These are phyloP conservation scores for Semicossyphus pulcher DNA, from an alignment of 2,113 vertebrate genomes.

Conservation along the genomic window DNA sequence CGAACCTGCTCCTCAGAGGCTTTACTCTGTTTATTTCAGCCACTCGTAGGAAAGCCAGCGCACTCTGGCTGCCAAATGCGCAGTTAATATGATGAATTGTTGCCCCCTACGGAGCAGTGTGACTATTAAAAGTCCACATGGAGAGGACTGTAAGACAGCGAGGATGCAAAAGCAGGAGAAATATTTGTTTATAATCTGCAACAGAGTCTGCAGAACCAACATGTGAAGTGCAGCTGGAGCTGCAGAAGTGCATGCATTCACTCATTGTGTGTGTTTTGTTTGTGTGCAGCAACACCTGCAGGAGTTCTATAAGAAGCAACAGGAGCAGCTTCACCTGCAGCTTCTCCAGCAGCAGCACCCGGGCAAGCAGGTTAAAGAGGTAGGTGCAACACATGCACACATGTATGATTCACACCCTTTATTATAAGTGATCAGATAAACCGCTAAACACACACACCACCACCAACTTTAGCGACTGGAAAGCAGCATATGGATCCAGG, in stretches of 20 bases:
- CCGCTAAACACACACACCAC: too few species aligned
- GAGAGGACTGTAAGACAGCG: conserved; percentile 55
- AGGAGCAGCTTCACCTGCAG: conserved; percentile 99
- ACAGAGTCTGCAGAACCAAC: conserved; percentile 23
- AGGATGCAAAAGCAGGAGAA: conserved; percentile 41
- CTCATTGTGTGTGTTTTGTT: conserved; percentile 76
- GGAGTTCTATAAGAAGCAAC: conserved; percentile 99
- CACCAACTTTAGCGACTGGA: too few species aligned
- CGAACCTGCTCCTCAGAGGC: conserved; percentile 46
- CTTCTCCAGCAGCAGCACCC: conserved; percentile 98
- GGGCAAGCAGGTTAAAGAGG: conserved; percentile 98
- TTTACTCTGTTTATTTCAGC: conserved; percentile 61
- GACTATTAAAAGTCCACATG: conserved; percentile 73
- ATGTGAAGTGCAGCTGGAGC: conserved; percentile 28
- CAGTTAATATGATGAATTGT: conserved; percentile 75
- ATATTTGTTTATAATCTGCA: conserved; percentile 50
- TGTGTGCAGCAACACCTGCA: conserved; percentile 98
- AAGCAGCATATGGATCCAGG: too few species aligned
- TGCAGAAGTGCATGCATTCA: not conserved
- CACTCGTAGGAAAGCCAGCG: conserved; percentile 57
- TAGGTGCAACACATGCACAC: conserved; percentile 59
- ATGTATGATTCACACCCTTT: too few species aligned
- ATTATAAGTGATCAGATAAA: too few species aligned
- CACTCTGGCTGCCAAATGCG: conserved; percentile 64
- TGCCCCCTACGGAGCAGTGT: conserved; percentile 51